Conservation (phyloP, 2,113 vertebrate genomes). For the Nematolebias whitei region DNA sequence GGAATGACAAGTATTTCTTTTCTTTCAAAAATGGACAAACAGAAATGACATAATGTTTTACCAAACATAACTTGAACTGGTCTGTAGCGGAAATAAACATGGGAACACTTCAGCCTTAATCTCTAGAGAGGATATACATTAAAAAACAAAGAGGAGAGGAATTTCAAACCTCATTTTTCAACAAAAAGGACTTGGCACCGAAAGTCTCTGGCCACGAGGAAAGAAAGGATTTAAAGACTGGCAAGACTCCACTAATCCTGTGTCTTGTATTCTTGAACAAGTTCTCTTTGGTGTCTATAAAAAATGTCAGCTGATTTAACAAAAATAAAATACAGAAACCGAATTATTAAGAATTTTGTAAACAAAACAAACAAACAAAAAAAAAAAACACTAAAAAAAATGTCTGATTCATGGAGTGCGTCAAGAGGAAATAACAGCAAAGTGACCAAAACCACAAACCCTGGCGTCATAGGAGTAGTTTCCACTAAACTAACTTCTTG, state of each 20-base stretch:
- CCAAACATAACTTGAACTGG: conserved; percentile 4
- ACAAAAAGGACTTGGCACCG: conserved; percentile 20
- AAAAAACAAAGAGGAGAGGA: conserved; percentile 44
- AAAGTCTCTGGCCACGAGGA: conserved; percentile 31
- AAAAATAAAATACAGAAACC: neutral
- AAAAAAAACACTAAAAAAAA: too few species aligned
- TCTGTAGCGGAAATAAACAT: conserved; percentile 44
- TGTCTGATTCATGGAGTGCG: conserved; percentile 18
- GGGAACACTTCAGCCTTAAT: conserved; percentile 54
- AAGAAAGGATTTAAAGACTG: conserved; percentile 44
- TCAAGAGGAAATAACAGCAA: conserved; percentile 31
- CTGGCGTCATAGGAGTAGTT: conserved; percentile 25
- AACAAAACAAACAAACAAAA: too few species aligned
- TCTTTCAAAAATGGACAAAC: neutral
- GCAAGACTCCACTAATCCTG: conserved; percentile 59
- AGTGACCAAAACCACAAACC: conserved; percentile 50
- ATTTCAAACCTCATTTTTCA: conserved; percentile 37
- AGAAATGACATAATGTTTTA: too few species aligned
- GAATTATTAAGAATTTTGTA: neutral
- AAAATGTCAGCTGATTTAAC: conserved; percentile 28
- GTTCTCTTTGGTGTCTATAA: conserved; percentile 29
- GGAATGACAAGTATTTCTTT: conserved; percentile 1
- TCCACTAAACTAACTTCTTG: conserved; percentile 5
- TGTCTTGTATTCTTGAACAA: conserved; percentile 52
- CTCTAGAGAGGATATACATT: conserved; percentile 47